Evolutionary conservation across 64 coral and sea anemone genomes (phyloP), one percentile per base, ranked within the genome.

Genomic region (Cladopsammia gracilis): DNA sequence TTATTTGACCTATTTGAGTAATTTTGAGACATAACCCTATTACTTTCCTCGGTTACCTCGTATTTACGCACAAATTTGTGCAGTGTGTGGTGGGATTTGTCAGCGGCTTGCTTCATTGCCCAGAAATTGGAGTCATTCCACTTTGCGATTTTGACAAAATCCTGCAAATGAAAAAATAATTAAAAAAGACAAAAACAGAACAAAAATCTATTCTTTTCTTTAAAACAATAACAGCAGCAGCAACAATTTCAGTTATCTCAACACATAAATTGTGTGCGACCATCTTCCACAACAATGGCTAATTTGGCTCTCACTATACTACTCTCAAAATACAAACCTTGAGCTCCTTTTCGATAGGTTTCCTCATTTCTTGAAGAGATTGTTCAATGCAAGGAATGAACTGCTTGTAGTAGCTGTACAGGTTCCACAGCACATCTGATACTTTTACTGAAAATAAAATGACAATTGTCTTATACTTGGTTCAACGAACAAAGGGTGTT

Each of bases 91-190:
- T 99, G 98, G 4, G 98, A 99, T 67, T 99, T 99, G 57, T 93
- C 91, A 6, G 94, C 87, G 23, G 98, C 94, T 86, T 99, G 94
- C 49, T 99, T 99, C 94, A 99, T 99, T 10, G 94, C 98, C 98
- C 98, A 99, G 61, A 96, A 99, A 77, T 94, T 96, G 14, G 95
- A 78, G 66, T 99, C 98, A 79, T 96, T 99, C 98, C 98, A 99
- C 75, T 99, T 99, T 16, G 94, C 98, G 68, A 99, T 99, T 58
- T 99, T 99, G 0, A 99, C 94, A 83, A 93, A 99, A 18, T 86
- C 98, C 98, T 99, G 43, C 4, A 73, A 90, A 80, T 9, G 23
- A 65, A 56, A 14, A 79, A 25, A 76, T 23, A 56, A 56, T 10
- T 56, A 56, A n/a, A 89, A 12, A 60, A 61, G 58, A 44, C 25